Evolutionary conservation across 2,113 vertebrate genomes (phyloP).

Genomic region (Hylia prasina): DNA sequence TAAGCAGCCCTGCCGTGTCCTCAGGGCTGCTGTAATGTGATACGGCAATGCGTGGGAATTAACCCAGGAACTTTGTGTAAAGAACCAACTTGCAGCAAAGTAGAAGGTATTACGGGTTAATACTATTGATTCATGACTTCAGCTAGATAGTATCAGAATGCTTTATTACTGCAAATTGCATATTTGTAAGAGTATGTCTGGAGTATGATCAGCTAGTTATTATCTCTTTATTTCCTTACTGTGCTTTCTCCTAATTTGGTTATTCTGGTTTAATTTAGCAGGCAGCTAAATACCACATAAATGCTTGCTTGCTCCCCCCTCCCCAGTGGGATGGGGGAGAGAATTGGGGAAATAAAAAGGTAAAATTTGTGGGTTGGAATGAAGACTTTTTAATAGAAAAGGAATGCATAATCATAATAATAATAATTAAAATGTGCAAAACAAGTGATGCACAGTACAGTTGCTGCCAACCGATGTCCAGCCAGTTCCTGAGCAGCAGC

Average conservation of each 20-base stretch:
- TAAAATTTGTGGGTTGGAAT: not conserved
- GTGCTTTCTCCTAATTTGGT: not conserved
- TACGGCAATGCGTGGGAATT: not conserved
- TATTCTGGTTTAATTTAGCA: not conserved
- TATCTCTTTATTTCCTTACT: not conserved
- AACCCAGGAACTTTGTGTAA: not conserved
- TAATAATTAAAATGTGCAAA: not conserved
- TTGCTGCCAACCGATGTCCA: not conserved
- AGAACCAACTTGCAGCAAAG: not conserved
- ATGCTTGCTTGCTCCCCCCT: rapidly evolving
- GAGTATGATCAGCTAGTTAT: not conserved
- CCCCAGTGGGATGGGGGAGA: not conserved
- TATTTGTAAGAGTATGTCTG: not conserved
- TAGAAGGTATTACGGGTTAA: not conserved
- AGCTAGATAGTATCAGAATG: not conserved
- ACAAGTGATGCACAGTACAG: not conserved
- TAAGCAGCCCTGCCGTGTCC: not conserved
- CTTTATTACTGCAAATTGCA: not conserved
- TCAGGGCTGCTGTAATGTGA: not conserved
- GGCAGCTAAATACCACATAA: not conserved
- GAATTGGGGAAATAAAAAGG: rapidly evolving
- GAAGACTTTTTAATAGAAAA: not conserved
- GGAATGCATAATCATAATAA: not conserved
- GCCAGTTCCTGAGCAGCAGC: not conserved
- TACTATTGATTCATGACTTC: not conserved